These are phyloP conservation scores for Catonia carolina DNA, from an alignment of 2,888 invertebrate genomes.

Conservation along the genomic window DNA sequence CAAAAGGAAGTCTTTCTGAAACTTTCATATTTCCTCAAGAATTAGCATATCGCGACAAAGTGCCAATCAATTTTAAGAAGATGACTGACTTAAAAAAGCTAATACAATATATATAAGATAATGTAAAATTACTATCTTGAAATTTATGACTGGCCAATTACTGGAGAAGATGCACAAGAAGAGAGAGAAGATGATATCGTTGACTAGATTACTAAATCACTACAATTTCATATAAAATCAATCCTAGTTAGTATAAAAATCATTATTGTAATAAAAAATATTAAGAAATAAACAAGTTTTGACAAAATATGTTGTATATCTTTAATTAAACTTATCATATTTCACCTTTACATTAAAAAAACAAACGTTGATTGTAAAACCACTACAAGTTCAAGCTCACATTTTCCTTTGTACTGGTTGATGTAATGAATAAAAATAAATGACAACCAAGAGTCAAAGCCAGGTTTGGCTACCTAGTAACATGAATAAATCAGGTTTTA, in stretches of 20 bases:
- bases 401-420: neutral
- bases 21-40: neutral
- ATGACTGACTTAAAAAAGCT: neutral
- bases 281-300: too few species aligned
- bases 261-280: too few species aligned
- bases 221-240: neutral
- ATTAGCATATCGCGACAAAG: neutral
- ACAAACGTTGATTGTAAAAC: conserved; percentile 9
- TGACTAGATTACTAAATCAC: neutral
- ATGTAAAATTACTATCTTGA: neutral
- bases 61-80: neutral
- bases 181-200: neutral
- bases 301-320: too few species aligned
- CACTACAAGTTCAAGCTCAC: conserved; percentile 3
- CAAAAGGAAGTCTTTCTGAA: neutral
- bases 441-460: neutral
- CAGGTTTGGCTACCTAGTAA: neutral
- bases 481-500: neutral
- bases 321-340: too few species aligned
- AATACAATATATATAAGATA: neutral
- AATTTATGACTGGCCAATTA: neutral
- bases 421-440: neutral
- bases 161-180: conserved; percentile 7
- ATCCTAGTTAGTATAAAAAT: too few species aligned
- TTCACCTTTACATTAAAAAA: neutral